phyloP scores from a whole-genome alignment of 2,797 vertebrate species.

The Propithecus perrieri region DNA sequence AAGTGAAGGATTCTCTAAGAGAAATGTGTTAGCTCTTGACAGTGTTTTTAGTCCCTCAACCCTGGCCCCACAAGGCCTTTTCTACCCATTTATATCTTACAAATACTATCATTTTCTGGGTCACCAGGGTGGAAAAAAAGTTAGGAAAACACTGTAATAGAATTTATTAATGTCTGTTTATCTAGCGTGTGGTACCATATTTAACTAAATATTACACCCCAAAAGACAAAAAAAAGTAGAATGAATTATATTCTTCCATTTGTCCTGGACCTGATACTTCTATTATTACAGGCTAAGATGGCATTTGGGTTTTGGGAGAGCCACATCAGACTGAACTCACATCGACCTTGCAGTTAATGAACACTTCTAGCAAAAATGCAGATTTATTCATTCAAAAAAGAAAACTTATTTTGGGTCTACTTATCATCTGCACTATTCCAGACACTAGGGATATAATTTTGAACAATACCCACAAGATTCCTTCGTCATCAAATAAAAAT shows the following conservation, averaged over 20 bases:
- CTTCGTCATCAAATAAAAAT: neutral
- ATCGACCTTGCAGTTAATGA: neutral
- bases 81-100: neutral
- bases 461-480: neutral
- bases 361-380: neutral
- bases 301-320: neutral
- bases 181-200: neutral
- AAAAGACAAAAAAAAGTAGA: neutral
- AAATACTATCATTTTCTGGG: neutral
- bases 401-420: neutral
- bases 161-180: neutral
- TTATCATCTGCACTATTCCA: neutral
- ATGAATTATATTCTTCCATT: neutral
- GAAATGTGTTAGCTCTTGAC: neutral
- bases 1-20: neutral
- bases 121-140: neutral
- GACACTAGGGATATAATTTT: neutral
- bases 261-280: neutral
- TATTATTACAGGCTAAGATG: neutral
- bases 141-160: neutral
- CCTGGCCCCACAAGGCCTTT: neutral
- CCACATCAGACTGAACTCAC: neutral
- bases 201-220: neutral
- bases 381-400: constrained; percentile 3
- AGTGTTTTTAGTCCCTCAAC: neutral